These are phyloP conservation scores for Galeruca laticollis DNA, from an alignment of 2,888 invertebrate genomes.

Conservation along the genomic window DNA sequence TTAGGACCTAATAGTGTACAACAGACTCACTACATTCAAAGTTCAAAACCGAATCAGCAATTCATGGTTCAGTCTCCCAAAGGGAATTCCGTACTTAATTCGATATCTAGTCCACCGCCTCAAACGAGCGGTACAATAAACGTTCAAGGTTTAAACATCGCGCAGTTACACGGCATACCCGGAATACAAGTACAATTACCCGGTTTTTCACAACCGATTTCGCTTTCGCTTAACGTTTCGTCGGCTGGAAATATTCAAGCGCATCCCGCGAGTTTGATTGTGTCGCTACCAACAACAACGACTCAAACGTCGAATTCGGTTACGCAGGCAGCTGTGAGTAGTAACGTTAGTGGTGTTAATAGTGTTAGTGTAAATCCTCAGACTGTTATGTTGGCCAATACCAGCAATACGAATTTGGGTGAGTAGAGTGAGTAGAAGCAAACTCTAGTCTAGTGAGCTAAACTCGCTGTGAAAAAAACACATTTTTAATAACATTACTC, in stretches of 20 bases:
- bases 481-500: too few species aligned
- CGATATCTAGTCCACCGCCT: constrained; percentile 72
- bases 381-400: constrained; percentile 62
- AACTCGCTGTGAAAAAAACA: too few species aligned
- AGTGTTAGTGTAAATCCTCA: constrained; percentile 56
- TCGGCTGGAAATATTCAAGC: constrained; percentile 72
- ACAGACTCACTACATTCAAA: constrained; percentile 59
- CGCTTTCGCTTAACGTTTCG: constrained; percentile 80
- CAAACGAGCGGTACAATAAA: constrained; percentile 62
- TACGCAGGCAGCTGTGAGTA: constrained; percentile 54
- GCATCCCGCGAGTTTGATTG: constrained; percentile 62
- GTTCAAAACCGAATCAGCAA: constrained; percentile 55
- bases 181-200: constrained; percentile 85
- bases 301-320: constrained; percentile 64
- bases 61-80: constrained; percentile 59
- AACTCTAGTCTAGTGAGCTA: too few species aligned
- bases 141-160: constrained; percentile 80
- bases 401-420: constrained; percentile 62
- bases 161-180: constrained; percentile 76
- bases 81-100: constrained; percentile 66
- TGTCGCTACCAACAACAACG: constrained; percentile 63
- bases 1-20: constrained; percentile 64
- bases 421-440: constrained; percentile 45
- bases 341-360: constrained; percentile 38
- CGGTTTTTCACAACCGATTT: constrained; percentile 87